Conservation (phyloP, 2,797 vertebrate genomes). For the Emys orbicularis region DNA sequence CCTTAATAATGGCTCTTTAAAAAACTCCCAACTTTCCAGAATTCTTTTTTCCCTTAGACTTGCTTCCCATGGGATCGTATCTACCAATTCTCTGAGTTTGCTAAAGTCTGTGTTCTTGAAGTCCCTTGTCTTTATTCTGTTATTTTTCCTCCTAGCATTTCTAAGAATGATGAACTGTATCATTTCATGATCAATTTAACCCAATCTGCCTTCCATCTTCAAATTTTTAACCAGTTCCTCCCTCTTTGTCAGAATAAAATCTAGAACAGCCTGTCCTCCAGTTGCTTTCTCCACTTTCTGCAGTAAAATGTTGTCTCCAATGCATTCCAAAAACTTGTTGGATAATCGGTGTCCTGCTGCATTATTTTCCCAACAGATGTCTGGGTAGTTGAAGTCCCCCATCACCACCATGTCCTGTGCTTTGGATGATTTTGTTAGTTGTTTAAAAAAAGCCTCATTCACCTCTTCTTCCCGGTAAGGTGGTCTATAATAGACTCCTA, state of each 20-base stretch:
- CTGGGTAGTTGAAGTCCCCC: background rate
- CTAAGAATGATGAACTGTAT: background rate
- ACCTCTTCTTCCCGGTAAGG: background rate
- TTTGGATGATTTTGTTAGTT: background rate
- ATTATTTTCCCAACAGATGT: background rate
- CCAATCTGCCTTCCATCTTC: background rate
- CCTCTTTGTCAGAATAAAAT: background rate
- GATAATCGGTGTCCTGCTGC: background rate
- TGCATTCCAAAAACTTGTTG: background rate
- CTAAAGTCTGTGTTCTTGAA: background rate
- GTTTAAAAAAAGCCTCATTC: background rate
- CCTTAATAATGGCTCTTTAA: background rate
- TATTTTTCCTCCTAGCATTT: background rate
- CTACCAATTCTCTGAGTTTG: background rate
- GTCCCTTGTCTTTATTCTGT: background rate
- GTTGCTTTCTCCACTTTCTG: background rate
- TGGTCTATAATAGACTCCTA: background rate
- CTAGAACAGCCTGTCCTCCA: background rate
- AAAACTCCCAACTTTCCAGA: background rate
- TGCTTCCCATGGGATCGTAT: background rate
- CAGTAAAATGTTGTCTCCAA: background rate
- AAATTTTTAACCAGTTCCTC: background rate
- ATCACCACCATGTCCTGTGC: background rate
- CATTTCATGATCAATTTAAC: background rate
- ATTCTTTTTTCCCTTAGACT: background rate